These are phyloP conservation scores for Anthopleura sola DNA, from an alignment of 64 coral and sea anemone genomes.

Conservation along the genomic window DNA sequence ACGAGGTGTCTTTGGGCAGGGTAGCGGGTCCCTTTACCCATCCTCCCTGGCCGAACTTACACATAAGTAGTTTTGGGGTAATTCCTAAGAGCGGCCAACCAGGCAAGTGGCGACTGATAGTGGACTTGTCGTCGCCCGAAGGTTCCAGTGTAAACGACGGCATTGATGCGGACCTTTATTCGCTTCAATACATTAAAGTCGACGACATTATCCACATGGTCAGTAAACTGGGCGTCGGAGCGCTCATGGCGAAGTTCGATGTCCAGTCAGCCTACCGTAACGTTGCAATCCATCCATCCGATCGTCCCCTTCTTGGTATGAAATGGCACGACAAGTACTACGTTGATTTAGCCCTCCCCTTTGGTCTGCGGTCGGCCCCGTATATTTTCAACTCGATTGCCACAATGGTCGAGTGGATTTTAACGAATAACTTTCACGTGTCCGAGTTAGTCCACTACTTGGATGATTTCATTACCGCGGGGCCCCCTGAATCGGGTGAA, in stretches of 20 bases:
- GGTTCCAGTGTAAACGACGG: too few relatives aligned
- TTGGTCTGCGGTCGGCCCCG: conserved; percentile 18
- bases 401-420: neutral
- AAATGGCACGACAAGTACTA: neutral
- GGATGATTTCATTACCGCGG: neutral
- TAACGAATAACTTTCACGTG: neutral
- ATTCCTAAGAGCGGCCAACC: too few relatives aligned
- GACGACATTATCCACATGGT: too few relatives aligned
- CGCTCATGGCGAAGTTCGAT: conserved; percentile 30
- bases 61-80: too few relatives aligned
- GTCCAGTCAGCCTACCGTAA: neutral
- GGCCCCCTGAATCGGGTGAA: neutral
- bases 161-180: neutral
- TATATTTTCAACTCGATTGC: conserved; percentile 26
- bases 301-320: conserved; percentile 2
- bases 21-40: too few relatives aligned
- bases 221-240: too few relatives aligned
- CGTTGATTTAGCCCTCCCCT: conserved; percentile 25
- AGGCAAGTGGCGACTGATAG: too few relatives aligned
- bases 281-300: conserved; percentile 14
- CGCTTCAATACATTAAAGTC: neutral
- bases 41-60: too few relatives aligned
- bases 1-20: too few relatives aligned
- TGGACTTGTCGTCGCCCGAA: too few relatives aligned
- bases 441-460: neutral